Conservation (phyloP, 2,113 vertebrate species). For the Mobula birostris region DNA sequence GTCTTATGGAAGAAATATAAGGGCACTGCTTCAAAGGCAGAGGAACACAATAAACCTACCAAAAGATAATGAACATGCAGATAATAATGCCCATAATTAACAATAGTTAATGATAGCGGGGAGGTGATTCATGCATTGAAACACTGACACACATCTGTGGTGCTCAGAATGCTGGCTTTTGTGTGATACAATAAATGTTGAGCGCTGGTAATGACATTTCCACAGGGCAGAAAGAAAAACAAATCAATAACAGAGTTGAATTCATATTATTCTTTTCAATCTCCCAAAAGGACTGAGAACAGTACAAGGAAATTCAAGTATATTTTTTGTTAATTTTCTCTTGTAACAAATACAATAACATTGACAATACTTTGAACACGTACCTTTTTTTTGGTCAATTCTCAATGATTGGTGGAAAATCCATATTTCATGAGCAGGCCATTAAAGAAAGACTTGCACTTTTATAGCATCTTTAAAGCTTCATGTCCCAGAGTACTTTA, state of each 20-base stretch:
- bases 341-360: not conserved
- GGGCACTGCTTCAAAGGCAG: not conserved
- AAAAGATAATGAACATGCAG: not conserved
- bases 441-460: too few relatives aligned
- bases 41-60: not conserved
- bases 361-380: not conserved
- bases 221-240: not conserved
- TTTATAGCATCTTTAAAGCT: too few relatives aligned
- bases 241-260: not conserved
- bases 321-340: not conserved
- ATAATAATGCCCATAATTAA: not conserved
- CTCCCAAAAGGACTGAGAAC: not conserved
- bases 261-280: not conserved
- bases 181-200: not conserved
- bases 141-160: not conserved
- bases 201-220: not conserved
- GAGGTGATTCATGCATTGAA: too few relatives aligned
- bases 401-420: not conserved
- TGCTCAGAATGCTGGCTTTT: not conserved
- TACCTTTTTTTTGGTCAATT: not conserved
- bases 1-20: not conserved
- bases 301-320: not conserved
- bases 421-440: not conserved
- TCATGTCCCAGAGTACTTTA: too few relatives aligned
- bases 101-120: not conserved